Evolutionary conservation across 2,113 vertebrate species (phyloP).

Genomic region (Lutjanus erythropterus): DNA sequence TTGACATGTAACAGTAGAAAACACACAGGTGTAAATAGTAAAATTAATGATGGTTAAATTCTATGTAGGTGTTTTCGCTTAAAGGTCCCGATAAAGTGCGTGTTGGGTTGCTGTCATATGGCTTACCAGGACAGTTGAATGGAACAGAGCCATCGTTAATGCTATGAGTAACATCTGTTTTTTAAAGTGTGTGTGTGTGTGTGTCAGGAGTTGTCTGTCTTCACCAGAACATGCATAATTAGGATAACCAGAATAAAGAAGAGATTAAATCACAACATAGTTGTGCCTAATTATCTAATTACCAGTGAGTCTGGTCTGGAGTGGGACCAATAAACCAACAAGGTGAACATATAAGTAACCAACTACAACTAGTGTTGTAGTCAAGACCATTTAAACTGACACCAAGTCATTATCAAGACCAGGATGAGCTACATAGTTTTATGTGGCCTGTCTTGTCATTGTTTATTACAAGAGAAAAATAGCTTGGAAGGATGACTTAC

Average conservation of each 20-base stretch:
- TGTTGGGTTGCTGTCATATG: background rate
- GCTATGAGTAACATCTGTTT: background rate
- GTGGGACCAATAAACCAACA: slow-evolving; percentile 2
- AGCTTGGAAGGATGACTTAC: no score
- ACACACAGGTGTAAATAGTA: background rate
- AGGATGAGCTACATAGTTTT: no score
- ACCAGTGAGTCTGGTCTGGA: background rate
- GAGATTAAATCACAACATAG: slow-evolving; percentile 9
- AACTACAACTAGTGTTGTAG: no score
- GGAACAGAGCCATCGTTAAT: background rate
- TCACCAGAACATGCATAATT: background rate
- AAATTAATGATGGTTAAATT: background rate
- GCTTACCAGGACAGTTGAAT: background rate
- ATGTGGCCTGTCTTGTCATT: no score
- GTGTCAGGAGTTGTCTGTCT: no score
- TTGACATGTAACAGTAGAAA: background rate
- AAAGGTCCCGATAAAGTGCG: background rate
- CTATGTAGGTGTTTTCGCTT: background rate
- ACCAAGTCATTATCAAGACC: no score
- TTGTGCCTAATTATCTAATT: slow-evolving; percentile 9
- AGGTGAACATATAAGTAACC: no score
- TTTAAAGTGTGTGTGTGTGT: no score
- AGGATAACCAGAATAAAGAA: background rate
- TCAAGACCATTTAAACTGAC: no score
- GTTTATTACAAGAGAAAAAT: no score